phyloP scores from a whole-genome alignment of 2,888 invertebrate species.

The Incurvaria masculella region DNA sequence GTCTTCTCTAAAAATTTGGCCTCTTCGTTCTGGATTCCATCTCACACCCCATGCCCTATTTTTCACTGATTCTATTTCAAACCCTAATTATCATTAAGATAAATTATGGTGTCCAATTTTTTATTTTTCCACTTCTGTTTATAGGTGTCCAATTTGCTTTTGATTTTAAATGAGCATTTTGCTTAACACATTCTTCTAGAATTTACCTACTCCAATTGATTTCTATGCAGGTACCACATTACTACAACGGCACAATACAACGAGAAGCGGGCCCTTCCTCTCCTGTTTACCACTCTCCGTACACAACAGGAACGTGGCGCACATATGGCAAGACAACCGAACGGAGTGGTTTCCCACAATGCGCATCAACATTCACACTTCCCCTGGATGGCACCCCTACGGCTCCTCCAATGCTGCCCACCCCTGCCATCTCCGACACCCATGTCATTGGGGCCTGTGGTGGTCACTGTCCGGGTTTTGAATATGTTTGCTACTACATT shows the following conservation, averaged over 20 bases:
- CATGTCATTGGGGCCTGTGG: constrained; percentile 65
- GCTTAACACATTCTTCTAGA: background rate
- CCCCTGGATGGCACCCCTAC: constrained; percentile 32
- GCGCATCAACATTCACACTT: constrained; percentile 44
- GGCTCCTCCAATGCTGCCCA: constrained; percentile 31
- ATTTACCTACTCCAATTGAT: background rate
- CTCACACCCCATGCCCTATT: background rate
- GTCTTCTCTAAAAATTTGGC: constrained; percentile 1
- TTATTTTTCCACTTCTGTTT: too few species aligned
- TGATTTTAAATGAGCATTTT: background rate
- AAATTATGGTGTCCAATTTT: too few species aligned
- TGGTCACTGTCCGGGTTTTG: constrained; percentile 66
- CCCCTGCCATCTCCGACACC: constrained; percentile 38
- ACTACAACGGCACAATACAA: constrained; percentile 28
- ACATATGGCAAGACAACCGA: constrained; percentile 32
- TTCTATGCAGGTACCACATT: constrained; percentile 38
- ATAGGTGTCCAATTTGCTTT: background rate
- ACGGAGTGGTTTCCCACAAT: constrained; percentile 38
- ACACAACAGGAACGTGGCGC: constrained; percentile 37
- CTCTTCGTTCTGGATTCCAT: too few species aligned
- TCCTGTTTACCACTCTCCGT: constrained; percentile 49
- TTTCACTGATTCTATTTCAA: background rate
- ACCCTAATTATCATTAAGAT: background rate
- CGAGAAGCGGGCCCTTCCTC: constrained; percentile 44
- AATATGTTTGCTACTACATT: constrained; percentile 69